Percentiles rank a stretch among this genome's conserved stretches.
These are phyloP conservation scores for Teleogryllus occipitalis DNA, from an alignment of 1,140 invertebrate species.

Conservation along the genomic window DNA sequence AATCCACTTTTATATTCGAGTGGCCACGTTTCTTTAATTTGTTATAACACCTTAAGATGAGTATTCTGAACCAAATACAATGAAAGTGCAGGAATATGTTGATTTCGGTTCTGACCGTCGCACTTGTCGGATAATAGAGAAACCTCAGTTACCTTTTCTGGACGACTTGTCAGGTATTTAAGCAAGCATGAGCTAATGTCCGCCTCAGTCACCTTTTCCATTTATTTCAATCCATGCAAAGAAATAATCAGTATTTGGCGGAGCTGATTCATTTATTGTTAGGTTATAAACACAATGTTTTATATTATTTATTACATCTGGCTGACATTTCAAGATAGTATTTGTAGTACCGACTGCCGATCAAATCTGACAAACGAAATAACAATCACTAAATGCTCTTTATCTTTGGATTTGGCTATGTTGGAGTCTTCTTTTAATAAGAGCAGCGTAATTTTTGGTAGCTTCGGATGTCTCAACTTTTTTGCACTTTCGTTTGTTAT, in stretches of 20 bases:
- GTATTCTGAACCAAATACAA: background rate
- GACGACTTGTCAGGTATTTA: background rate
- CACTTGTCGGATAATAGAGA: background rate
- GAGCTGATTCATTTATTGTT: background rate
- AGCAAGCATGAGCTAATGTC: background rate
- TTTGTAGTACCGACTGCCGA: no score
- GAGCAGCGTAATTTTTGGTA: no score
- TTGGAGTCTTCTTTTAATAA: no score
- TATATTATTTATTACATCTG: no score
- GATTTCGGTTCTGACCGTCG: background rate
- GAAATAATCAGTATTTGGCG: background rate
- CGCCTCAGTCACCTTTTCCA: background rate
- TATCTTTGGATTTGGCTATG: no score
- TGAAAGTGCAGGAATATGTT: background rate
- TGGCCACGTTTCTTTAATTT: background rate
- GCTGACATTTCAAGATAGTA: no score
- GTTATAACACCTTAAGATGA: background rate
- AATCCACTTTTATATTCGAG: background rate
- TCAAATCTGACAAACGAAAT: no score
- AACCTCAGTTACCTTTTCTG: background rate
- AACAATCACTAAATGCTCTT: no score
- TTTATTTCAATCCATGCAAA: conserved; percentile 8
- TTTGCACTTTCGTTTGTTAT: no score
- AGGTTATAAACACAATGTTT: no score
- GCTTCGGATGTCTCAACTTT: no score